These are phyloP conservation scores for Listrodromus nycthemerus DNA, from an alignment of 2,888 invertebrate genomes.

Conservation along the genomic window DNA sequence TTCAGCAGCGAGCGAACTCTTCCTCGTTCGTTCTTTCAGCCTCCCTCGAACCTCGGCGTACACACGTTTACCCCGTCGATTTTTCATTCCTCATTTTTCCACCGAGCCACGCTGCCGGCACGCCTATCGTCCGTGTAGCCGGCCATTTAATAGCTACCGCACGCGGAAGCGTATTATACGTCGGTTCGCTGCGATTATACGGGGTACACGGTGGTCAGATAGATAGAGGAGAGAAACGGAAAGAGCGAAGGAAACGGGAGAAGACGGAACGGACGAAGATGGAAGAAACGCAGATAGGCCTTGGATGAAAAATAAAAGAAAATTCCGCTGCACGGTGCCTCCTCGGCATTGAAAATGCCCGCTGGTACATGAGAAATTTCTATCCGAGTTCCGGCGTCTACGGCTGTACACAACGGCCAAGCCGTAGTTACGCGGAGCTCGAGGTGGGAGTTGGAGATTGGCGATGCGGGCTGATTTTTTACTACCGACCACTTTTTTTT, in stretches of 20 bases:
- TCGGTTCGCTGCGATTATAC: conserved; percentile 47
- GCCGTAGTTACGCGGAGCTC: background rate
- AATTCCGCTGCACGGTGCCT: conserved; percentile 56
- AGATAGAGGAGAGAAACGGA: conserved; percentile 28
- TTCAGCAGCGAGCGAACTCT: conserved; percentile 5
- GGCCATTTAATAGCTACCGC: conserved; percentile 78
- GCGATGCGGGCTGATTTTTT: background rate
- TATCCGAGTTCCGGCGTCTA: conserved; percentile 10
- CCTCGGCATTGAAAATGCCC: conserved; percentile 72
- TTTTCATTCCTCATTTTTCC: conserved; percentile 24
- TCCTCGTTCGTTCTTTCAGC: background rate
- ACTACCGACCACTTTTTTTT: too few species aligned
- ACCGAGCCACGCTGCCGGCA: conserved; percentile 59
- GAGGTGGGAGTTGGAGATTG: background rate
- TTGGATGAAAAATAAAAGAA: conserved; percentile 20
- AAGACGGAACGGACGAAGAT: conserved; percentile 21
- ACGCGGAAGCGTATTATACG: conserved; percentile 77
- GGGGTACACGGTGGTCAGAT: conserved; percentile 28
- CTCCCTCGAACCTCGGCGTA: background rate
- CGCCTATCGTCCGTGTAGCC: conserved; percentile 77
- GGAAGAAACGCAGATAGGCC: background rate
- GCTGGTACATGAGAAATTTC: conserved; percentile 53
- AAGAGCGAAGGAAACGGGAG: conserved; percentile 31
- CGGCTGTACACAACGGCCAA: background rate
- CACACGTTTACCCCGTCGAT: background rate